Evolutionary conservation across 1,140 invertebrate species (phyloP).

Genomic region (Brachionus rubens): DNA sequence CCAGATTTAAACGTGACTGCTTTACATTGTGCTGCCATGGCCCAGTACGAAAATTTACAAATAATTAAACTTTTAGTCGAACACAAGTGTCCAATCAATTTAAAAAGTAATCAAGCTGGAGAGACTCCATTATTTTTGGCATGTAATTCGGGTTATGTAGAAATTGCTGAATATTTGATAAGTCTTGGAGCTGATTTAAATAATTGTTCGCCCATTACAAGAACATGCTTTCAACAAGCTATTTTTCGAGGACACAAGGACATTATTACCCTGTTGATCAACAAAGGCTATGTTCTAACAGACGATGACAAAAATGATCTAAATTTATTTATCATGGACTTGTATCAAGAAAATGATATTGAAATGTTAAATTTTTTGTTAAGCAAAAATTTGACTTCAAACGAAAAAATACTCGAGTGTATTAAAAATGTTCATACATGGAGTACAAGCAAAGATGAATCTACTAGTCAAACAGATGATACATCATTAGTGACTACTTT

Average conservation of each 20-base stretch:
- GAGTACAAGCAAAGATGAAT: background rate
- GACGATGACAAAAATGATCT: constrained; percentile 10
- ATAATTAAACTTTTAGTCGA: constrained; percentile 31
- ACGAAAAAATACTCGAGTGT: background rate
- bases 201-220: background rate
- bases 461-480: background rate
- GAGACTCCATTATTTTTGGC: constrained; percentile 40
- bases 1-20: constrained; percentile 35
- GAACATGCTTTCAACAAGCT: constrained; percentile 33
- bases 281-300: constrained; percentile 24
- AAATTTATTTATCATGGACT: constrained; percentile 19
- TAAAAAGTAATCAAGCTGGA: constrained; percentile 20
- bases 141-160: constrained; percentile 18
- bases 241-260: constrained; percentile 15
- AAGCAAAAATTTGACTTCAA: background rate
- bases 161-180: constrained; percentile 24
- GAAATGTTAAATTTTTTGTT: constrained; percentile 12
- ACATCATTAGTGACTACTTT: constrained; percentile 17
- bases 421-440: constrained; percentile 33
- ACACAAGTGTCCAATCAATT: constrained; percentile 34
- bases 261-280: constrained; percentile 6
- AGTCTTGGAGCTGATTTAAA: constrained; percentile 1
- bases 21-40: constrained; percentile 31
- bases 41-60: constrained; percentile 41
- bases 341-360: constrained; percentile 9